Base-by-base conservation (phyloP, 2,888 invertebrate genomes). In the Epinotia demarniana region DNA sequence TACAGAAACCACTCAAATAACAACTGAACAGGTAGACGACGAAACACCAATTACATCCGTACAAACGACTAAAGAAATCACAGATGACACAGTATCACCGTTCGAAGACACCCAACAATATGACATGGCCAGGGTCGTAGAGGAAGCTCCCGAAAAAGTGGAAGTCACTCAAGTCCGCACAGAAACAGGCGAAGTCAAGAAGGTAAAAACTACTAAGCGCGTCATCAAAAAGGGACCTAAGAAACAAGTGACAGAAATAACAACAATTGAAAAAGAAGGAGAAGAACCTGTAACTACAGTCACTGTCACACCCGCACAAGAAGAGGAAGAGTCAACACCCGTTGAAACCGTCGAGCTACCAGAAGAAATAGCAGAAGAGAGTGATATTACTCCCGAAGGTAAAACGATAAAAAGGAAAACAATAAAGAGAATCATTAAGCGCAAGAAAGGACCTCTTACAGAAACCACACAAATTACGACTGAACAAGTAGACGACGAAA, bases 171-270 rank as follows among this genome's bases (percentile, higher is more conserved):
- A 92, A 81, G 88, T 91, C 13, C 84, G 86, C 4, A 90, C 91
- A 0, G 80, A 87, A 63, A 82, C 85, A 75, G 89, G 88, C 2
- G 88, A 87, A 71, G 79, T 86, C 1, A 86, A 86, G 43, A 85
- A 85, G 75, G 87, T 88, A 63, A 88, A 85, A 3, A 88, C 87
- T 0, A 93, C 91, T 3, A 94, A 90, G 76, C 92, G 92, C 0
- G 87, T 89, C 3, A 89, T 94, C 1, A 95, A 90, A 79, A 92
- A 88, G 68, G 94, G 91, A 1, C 83, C 84, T 0, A 92, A 93
- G 68, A 84, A 90, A 77, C 93, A 94, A 79, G 85, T 92, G 11
- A 93, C 95, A 1, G 92, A 92, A 81, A 91, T 91, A n/a, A 86
- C 90, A 3, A 94, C 94, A 6, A 84, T 91, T 18, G 86, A 92